Evolutionary conservation across 2,888 invertebrate genomes (phyloP).

Genomic region (Sesia bembeciformis): DNA sequence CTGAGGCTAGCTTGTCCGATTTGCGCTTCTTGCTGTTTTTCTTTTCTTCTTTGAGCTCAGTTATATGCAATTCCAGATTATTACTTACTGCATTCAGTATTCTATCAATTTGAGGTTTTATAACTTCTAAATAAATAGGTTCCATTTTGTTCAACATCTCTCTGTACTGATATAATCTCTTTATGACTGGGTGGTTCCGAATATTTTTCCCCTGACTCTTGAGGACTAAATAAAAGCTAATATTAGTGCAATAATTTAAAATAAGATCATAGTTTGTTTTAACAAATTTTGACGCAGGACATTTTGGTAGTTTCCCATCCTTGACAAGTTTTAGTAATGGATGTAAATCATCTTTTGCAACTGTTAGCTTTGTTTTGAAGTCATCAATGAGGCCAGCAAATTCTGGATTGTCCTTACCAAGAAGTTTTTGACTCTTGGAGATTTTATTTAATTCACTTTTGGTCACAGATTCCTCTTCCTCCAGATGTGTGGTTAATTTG

Average conservation of each 20-base stretch:
- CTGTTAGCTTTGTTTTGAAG: constrained; percentile 80
- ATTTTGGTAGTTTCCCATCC: constrained; percentile 75
- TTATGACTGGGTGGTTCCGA: constrained; percentile 91
- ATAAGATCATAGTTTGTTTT: constrained; percentile 80
- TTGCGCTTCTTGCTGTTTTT: constrained; percentile 42
- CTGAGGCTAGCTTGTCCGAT: constrained; percentile 26
- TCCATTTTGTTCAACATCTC: constrained; percentile 84
- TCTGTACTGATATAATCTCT: constrained; percentile 86
- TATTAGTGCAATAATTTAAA: constrained; percentile 89
- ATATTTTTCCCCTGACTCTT: constrained; percentile 83
- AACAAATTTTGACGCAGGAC: constrained; percentile 81
- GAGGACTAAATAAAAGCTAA: constrained; percentile 88
- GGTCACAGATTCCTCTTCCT: constrained; percentile 73
- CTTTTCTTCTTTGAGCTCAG: constrained; percentile 22
- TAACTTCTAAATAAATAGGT: constrained; percentile 78
- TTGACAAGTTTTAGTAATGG: constrained; percentile 80
- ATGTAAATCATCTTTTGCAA: constrained; percentile 77
- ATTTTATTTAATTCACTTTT: constrained; percentile 85
- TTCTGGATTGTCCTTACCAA: constrained; percentile 92
- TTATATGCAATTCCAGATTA: constrained; percentile 41
- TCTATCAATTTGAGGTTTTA: constrained; percentile 79
- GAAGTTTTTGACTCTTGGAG: constrained; percentile 82
- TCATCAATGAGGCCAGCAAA: constrained; percentile 85
- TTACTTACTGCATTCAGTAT: constrained; percentile 72
- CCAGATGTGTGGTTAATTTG: constrained; percentile 37